Evolutionary conservation across 2,888 invertebrate genomes (phyloP), one percentile per base, ranked within the genome.

Genomic region (Craniophora ligustri): DNA sequence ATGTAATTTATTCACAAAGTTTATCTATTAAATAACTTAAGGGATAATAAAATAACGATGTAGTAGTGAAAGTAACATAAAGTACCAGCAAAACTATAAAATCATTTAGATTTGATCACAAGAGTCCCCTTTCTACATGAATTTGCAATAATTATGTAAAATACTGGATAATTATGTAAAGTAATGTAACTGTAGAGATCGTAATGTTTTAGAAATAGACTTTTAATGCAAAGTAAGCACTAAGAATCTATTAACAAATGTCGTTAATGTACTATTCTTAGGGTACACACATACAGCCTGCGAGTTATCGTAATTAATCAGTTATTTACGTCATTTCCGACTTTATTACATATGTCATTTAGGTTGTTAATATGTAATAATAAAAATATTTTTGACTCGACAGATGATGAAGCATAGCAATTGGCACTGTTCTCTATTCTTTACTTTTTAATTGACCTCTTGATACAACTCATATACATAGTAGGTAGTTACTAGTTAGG

Each of bases 91-190:
- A 47, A 69, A 67, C 72, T 69, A 67, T 76, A 72, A 65, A 64
- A 71, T 57, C 70, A 60, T 70, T 73, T 67, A 78, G 76, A 76
- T 78, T 77, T 67, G 77, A 81, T 77, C 72, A 72, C 70, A 71
- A 62, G 56, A 58, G 68, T 67, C 72, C 66, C 76, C 76, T 81
- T 83, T 83, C 78, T 78, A 78, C 81, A 82, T 81, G 76, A 81
- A 82, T 80, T 76, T 81, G 79, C 82, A 81, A 79, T 79, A 79
- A 85, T 85, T 82, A 86, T 85, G 84, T 76, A 78, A 84, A 84
- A 69, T 72, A 70, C 61, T 58, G 57, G 74, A 75, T 68, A 76
- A 77, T 71, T 75, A 73, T 69, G 70, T 64, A 72, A 71, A 73
- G 69, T 80, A 72, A 75, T 59, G 64, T 65, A 47, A 55, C 57